Evolutionary conservation across 2,888 invertebrate genomes (phyloP), one percentile per base, ranked within the genome.

Genomic region (Bellardia bayeri): DNA sequence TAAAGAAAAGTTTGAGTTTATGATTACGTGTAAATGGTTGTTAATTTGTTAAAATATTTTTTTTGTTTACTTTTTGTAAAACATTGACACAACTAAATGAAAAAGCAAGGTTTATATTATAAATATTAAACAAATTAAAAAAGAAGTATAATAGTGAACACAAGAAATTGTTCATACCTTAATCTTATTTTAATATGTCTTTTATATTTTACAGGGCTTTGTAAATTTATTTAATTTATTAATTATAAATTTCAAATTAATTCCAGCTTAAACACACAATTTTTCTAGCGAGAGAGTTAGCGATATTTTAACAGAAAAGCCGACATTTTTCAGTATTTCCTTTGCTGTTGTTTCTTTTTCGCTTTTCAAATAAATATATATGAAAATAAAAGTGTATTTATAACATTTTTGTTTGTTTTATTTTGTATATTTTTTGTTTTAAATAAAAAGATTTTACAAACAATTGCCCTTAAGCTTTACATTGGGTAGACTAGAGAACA

Each of bases 11-110:
- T 87, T 87, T 82, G 81, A 85, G 82, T 87, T 87, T 74, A 78
- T 87, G 78, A 85, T 82, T 82, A 87, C 74, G 68, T 72, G 85
- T 74, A 87, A 87, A 78, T 78, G 72, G 54, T 74, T 87, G 78
- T 82, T 87, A 82, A 78, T 87, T 78, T 85, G 81, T 82, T 78
- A 11, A 33, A 45, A 66, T n/a, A 30, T 40, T 54, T 33, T 69
- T 61, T n/a, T 69, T 75, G 49, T 33, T 63, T 49, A 16, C 11
- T 64, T 16, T 13, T 11, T 45, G 4, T 14, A 23, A 42, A 30
- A 9, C 58, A 56, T 14, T 61, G 1, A 74, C n/a, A 11, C 23
- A 58, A 49, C 23, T 37, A 9, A 1, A 30, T 13, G 16, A n/a
- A 54, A 54, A 14, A 6, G 30, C 4, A 51, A 51, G 3, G 2